phyloP scores from a whole-genome alignment of 2,888 invertebrate species.

The Nomada fabriciana region DNA sequence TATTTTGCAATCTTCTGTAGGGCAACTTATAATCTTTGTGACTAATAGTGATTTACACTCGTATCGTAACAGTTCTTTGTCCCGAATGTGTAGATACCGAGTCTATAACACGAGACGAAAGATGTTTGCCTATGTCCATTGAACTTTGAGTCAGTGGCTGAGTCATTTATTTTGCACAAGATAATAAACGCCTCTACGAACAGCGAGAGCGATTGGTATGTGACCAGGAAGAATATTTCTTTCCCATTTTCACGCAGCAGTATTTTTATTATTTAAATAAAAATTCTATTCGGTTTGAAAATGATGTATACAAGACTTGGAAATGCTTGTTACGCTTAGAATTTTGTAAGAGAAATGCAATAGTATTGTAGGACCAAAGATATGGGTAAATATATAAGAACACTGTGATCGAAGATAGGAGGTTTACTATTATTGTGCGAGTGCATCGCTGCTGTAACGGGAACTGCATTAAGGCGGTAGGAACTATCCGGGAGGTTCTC shows the following conservation, averaged over 20 bases:
- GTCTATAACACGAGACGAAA: background rate
- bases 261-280: too few species aligned
- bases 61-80: background rate
- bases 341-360: too few species aligned
- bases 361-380: too few species aligned
- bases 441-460: slow-evolving; percentile 16
- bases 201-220: too few species aligned
- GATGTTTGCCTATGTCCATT: background rate
- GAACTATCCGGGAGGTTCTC: slow-evolving; percentile 47
- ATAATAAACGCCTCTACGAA: background rate
- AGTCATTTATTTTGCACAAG: background rate
- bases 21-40: background rate
- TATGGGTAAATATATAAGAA: slow-evolving; percentile 1
- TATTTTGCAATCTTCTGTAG: background rate
- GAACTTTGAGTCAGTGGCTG: slow-evolving; percentile 2
- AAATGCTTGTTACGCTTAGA: slow-evolving; percentile 31
- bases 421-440: slow-evolving; percentile 35
- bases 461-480: slow-evolving; percentile 56
- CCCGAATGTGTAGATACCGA: background rate
- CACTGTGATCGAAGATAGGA: slow-evolving; percentile 17
- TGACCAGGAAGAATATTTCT: too few species aligned
- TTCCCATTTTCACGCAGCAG: too few species aligned
- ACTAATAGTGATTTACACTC: background rate
- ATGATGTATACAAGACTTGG: slow-evolving; percentile 32
- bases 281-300: background rate